These are phyloP conservation scores for Hippocampus mohnikei DNA, from an alignment of 2,113 vertebrate genomes.

Conservation along the genomic window DNA sequence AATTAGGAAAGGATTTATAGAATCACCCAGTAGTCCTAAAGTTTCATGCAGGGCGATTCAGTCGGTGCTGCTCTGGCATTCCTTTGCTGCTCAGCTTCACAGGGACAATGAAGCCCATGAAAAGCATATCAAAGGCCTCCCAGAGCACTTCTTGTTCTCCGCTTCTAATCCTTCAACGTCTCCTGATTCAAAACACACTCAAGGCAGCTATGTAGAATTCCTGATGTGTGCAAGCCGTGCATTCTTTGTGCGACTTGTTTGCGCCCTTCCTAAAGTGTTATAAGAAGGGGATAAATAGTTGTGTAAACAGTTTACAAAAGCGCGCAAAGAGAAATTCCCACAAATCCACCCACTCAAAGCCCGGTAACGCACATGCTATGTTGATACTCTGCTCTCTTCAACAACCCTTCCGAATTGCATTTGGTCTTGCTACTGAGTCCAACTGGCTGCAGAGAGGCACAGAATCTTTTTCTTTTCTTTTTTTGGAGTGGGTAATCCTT, in stretches of 20 bases:
- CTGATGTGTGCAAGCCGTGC: not conserved
- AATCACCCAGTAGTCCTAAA: constrained; percentile 27
- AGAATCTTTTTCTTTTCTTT: constrained; percentile 33
- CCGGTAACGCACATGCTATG: constrained; percentile 34
- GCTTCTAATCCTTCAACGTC: constrained; percentile 48
- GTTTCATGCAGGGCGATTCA: constrained; percentile 43
- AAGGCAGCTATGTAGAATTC: constrained; percentile 24
- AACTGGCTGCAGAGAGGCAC: constrained; percentile 50
- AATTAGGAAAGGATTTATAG: constrained; percentile 43
- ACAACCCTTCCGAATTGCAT: constrained; percentile 41
- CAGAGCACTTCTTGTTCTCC: constrained; percentile 12
- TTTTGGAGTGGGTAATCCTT: constrained; percentile 52
- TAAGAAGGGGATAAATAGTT: constrained; percentile 2
- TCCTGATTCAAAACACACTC: constrained; percentile 54
- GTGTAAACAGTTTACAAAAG: constrained; percentile 22
- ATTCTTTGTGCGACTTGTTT: constrained; percentile 20
- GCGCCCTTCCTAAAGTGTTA: constrained; percentile 16
- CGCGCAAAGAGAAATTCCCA: constrained; percentile 30
- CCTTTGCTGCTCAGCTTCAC: constrained; percentile 27
- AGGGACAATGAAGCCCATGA: constrained; percentile 48
- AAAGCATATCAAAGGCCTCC: constrained; percentile 59
- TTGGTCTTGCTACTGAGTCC: constrained; percentile 47
- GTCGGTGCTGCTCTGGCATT: constrained; percentile 35
- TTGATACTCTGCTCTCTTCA: constrained; percentile 45
- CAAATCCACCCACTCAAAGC: constrained; percentile 46